These are phyloP conservation scores for Clarias gariepinus DNA, from an alignment of 2,113 vertebrate genomes.

Conservation along the genomic window DNA sequence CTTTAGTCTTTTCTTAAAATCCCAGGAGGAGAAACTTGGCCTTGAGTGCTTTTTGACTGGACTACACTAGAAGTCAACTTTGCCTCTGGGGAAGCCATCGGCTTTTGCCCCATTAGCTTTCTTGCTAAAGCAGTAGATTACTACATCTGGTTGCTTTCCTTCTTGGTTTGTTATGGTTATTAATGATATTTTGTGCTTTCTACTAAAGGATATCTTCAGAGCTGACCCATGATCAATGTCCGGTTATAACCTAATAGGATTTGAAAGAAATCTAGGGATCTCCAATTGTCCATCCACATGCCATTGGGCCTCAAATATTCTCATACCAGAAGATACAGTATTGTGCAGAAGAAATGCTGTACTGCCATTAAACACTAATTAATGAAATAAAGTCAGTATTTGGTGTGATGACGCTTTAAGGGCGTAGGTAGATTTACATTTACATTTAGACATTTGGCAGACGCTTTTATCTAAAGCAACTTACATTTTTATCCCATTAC, in stretches of 20 bases:
- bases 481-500: too few relatives aligned
- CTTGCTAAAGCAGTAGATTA: neutral
- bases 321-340: too few relatives aligned
- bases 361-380: too few relatives aligned
- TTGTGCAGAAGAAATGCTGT: too few relatives aligned
- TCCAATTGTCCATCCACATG: neutral
- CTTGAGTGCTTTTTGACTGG: constrained; percentile 58
- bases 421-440: too few relatives aligned
- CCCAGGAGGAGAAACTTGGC: constrained; percentile 56
- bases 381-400: too few relatives aligned
- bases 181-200: neutral
- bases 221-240: neutral
- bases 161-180: neutral
- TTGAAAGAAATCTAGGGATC: neutral
- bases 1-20: constrained; percentile 28
- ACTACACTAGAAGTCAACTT: constrained; percentile 53
- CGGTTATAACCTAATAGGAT: neutral
- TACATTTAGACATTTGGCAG: too few relatives aligned
- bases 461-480: too few relatives aligned
- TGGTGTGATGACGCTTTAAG: too few relatives aligned
- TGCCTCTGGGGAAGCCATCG: constrained; percentile 50
- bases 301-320: too few relatives aligned
- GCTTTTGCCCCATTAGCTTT: neutral
- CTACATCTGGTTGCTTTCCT: neutral
- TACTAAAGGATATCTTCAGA: neutral